phyloP scores from a whole-genome alignment of 2,888 invertebrate species.

The Tetragnatha montana region DNA sequence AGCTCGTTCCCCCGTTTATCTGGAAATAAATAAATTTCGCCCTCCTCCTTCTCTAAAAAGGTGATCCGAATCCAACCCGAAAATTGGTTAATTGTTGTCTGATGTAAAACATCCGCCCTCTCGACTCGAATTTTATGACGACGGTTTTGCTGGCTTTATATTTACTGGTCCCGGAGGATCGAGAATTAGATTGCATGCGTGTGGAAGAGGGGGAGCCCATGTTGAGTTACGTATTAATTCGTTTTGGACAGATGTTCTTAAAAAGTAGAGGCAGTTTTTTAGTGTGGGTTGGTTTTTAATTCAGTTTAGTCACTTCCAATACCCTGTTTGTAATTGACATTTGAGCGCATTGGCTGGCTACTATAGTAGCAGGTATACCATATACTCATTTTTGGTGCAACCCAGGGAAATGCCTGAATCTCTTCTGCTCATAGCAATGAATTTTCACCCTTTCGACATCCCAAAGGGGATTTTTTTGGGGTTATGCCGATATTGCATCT shows the following conservation, averaged over 20 bases:
- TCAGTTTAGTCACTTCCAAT: no score
- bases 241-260: background rate
- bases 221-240: background rate
- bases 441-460: no score
- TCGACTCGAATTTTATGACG: background rate
- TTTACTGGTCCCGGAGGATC: background rate
- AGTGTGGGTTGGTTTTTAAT: no score
- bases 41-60: constrained; percentile 20
- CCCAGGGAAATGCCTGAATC: no score
- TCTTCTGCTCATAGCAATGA: no score
- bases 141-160: background rate
- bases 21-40: constrained; percentile 42
- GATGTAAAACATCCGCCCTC: constrained; percentile 1
- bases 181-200: background rate
- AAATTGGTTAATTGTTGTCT: constrained; percentile 37
- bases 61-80: constrained; percentile 19
- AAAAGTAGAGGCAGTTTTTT: background rate
- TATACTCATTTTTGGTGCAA: no score
- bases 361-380: no score
- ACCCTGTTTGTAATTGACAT: no score
- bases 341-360: no score
- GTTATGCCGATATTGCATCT: no score
- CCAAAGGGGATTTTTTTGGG: no score
- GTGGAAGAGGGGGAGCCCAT: background rate
- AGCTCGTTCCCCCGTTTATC: constrained; percentile 52